Conservation (phyloP, 2,113 vertebrate genomes). For the Rhinoderma darwinii region DNA sequence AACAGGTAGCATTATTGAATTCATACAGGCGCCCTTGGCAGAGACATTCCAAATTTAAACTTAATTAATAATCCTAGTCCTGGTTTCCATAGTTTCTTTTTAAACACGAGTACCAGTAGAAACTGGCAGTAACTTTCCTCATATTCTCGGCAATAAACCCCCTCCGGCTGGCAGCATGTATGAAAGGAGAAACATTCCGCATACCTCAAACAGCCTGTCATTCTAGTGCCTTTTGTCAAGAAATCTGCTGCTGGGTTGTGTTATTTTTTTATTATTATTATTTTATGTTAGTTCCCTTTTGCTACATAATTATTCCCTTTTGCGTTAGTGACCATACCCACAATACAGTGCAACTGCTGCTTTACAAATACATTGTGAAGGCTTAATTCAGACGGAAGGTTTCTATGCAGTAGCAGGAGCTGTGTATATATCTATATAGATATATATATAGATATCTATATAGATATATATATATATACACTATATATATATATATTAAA, state of each 20-base stretch:
- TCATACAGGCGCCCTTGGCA: constrained; percentile 77
- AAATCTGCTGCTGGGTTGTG: constrained; percentile 67
- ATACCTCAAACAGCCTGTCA: constrained; percentile 70
- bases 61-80: constrained; percentile 85
- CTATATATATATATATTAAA: too few species aligned
- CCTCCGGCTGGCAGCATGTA: constrained; percentile 76
- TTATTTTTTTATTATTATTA: constrained; percentile 31
- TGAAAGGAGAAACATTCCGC: constrained; percentile 71
- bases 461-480: too few species aligned
- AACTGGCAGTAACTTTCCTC: constrained; percentile 79
- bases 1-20: constrained; percentile 80
- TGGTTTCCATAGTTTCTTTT: constrained; percentile 89
- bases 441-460: too few species aligned
- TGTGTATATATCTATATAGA: too few species aligned
- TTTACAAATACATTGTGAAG: neutral
- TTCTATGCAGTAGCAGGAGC: too few species aligned
- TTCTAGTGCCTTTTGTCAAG: constrained; percentile 74
- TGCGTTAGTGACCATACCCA: constrained; percentile 21
- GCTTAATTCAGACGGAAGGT: neutral
- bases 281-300: constrained; percentile 16
- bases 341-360: neutral
- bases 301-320: constrained; percentile 19
- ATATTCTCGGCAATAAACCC: constrained; percentile 84
- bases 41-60: constrained; percentile 82
- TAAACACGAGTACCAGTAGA: constrained; percentile 77